Percentiles rank a stretch among this genome's conserved stretches.
phyloP scores from a whole-genome alignment of 2,888 invertebrate species.

The Clusia tigrina region DNA sequence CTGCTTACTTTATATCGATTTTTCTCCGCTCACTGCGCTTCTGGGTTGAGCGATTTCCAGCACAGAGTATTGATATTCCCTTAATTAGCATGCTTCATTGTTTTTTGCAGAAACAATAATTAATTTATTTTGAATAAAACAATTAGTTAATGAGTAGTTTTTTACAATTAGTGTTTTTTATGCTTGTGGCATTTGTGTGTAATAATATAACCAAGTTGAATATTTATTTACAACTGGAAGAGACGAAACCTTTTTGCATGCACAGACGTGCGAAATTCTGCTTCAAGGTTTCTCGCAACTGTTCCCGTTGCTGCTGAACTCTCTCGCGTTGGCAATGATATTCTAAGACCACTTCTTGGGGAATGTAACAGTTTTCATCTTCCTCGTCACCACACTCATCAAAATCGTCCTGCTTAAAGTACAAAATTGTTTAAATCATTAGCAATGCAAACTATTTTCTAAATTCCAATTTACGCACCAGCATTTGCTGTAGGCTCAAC shows the following conservation, averaged over 20 bases:
- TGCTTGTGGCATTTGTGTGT: conserved; percentile 46
- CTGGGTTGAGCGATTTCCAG: too few relatives aligned
- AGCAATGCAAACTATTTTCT: too few relatives aligned
- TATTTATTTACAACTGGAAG: conserved; percentile 40
- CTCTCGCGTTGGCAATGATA: conserved; percentile 83
- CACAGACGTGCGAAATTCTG: conserved; percentile 85
- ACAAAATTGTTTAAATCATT: background rate
- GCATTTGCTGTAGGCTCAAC: conserved; percentile 76
- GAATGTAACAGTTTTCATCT: conserved; percentile 77
- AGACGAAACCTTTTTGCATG: conserved; percentile 50
- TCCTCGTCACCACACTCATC: conserved; percentile 81
- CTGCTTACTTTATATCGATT: too few relatives aligned
- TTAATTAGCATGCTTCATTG: conserved; percentile 33
- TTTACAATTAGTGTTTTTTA: conserved; percentile 35
- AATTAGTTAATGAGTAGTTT: conserved; percentile 22
- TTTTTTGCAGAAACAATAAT: conserved; percentile 37
- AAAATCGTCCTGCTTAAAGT: conserved; percentile 74
- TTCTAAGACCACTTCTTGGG: conserved; percentile 86
- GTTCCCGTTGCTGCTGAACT: conserved; percentile 80
- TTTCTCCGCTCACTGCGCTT: too few relatives aligned
- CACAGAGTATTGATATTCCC: too few relatives aligned
- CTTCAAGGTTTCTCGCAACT: conserved; percentile 81
- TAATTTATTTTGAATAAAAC: conserved; percentile 31
- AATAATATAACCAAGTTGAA: too few relatives aligned
- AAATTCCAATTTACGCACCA: conserved; percentile 70